phyloP scores from a whole-genome alignment of 2,113 vertebrate species.

The Perca schrenkii region DNA sequence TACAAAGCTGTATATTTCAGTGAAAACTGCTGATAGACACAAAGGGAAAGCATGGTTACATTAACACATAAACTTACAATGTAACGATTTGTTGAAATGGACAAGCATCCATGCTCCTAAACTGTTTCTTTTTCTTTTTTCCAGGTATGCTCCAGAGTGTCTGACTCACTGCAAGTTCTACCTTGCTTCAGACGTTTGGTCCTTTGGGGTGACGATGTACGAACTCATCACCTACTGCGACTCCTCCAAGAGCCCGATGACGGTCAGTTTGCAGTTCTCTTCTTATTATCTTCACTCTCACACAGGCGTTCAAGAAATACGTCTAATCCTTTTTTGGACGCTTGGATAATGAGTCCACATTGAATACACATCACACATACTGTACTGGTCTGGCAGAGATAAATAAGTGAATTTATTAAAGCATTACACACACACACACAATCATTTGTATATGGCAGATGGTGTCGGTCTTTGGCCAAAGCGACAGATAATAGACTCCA shows the following conservation, averaged over 20 bases:
- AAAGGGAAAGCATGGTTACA: too few species aligned
- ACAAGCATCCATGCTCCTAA: not conserved
- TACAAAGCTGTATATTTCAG: not conserved
- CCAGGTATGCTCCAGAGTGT: slow-evolving; percentile 97
- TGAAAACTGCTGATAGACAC: not conserved
- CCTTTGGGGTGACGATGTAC: slow-evolving; percentile 95
- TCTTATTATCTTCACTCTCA: not conserved
- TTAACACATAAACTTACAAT: not conserved
- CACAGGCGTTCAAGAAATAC: not conserved
- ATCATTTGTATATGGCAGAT: slow-evolving; percentile 62
- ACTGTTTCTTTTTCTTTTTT: not conserved
- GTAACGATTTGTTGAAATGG: not conserved
- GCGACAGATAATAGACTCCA: slow-evolving; percentile 61
- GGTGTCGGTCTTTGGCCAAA: slow-evolving; percentile 64
- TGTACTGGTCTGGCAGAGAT: not conserved
- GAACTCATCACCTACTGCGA: slow-evolving; percentile 97
- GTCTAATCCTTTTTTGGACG: not conserved
- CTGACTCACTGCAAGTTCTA: slow-evolving; percentile 95
- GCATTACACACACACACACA: slow-evolving; percentile 30
- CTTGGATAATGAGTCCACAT: not conserved
- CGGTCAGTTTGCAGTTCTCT: slow-evolving; percentile 77
- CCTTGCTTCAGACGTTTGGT: slow-evolving; percentile 96
- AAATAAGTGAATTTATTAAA: not conserved
- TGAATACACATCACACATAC: not conserved
- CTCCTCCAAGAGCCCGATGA: slow-evolving; percentile 89